Evolutionary conservation across 2,113 vertebrate genomes (phyloP), one percentile per base, ranked within the genome.

Genomic region (Gadus chalcogrammus): DNA sequence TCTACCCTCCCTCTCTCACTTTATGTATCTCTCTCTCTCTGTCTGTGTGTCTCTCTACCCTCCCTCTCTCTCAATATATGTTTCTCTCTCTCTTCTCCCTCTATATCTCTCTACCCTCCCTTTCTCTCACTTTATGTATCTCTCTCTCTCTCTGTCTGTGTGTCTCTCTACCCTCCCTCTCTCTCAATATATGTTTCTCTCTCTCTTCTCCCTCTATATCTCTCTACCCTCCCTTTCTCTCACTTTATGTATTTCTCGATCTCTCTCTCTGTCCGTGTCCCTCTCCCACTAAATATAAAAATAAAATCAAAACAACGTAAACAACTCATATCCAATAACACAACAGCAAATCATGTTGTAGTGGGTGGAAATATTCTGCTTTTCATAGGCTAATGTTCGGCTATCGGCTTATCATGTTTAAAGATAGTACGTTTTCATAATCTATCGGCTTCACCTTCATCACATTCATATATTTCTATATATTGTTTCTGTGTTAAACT

Each of bases 1-100:
- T 27, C 12, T 55, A 16, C 67, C 60, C 64, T 16, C 22, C 28
- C 72, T 69, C 24, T 52, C 59, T 63, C 59, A 48, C 18, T 70
- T 18, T 62, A 27, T 63, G 35, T 63, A 28, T 67, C 15, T 18
- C n/a, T 61, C 59, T 69, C 67, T 31, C 15, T 17, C 2, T 0
- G 53, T 13, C 15, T 17, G 3, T 17, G 3, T 13, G 65, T 61
- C 68, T 63, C 15, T 67, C 76, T 65, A 52, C 31, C 31, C 16
- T 70, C 18, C 38, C 28, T 31, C 17, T 7, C 67, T 61, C 67
- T 13, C 67, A 35, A 11, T 59, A 12, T 20, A 5, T 35, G 42
- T 22, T 35, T n/a, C 31, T 48, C 42, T 71, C 24, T 65, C 61
- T 22, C 16, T 60, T 15, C 70, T 61, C n/a, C 5, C 18, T 63